These are phyloP conservation scores for Garrulus glandarius DNA, from an alignment of 2,797 vertebrate species.

Conservation along the genomic window DNA sequence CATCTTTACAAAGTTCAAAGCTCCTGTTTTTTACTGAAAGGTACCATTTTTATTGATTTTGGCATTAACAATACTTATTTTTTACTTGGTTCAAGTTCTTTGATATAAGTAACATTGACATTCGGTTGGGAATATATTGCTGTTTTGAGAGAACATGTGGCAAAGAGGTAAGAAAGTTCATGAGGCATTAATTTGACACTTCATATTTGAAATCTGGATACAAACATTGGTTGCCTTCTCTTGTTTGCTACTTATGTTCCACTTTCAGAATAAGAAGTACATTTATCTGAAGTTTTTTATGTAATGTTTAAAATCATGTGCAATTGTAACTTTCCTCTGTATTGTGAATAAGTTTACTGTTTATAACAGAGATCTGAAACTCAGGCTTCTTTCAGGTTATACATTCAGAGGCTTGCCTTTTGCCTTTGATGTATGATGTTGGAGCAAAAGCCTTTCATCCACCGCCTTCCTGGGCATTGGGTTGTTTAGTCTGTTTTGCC, in stretches of 20 bases:
- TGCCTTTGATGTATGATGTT: background rate
- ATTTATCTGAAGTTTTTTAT: background rate
- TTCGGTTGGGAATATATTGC: background rate
- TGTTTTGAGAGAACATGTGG: background rate
- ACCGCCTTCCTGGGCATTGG: background rate
- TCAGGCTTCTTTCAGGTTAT: background rate
- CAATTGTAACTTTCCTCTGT: background rate
- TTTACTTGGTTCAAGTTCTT: background rate
- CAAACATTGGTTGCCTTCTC: background rate
- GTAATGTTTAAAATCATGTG: background rate
- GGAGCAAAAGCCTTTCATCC: background rate
- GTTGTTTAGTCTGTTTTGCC: background rate
- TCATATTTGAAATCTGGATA: background rate
- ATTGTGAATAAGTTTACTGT: background rate
- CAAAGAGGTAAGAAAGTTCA: background rate
- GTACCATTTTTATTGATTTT: background rate
- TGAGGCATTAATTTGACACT: background rate
- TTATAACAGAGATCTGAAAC: background rate
- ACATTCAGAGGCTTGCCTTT: background rate
- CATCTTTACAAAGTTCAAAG: background rate
- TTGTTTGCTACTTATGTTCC: background rate
- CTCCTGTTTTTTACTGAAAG: background rate
- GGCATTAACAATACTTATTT: background rate
- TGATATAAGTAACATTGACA: background rate
- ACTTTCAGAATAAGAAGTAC: background rate